phyloP scores from a whole-genome alignment of 2,888 invertebrate species.

The Laothoe populi region DNA sequence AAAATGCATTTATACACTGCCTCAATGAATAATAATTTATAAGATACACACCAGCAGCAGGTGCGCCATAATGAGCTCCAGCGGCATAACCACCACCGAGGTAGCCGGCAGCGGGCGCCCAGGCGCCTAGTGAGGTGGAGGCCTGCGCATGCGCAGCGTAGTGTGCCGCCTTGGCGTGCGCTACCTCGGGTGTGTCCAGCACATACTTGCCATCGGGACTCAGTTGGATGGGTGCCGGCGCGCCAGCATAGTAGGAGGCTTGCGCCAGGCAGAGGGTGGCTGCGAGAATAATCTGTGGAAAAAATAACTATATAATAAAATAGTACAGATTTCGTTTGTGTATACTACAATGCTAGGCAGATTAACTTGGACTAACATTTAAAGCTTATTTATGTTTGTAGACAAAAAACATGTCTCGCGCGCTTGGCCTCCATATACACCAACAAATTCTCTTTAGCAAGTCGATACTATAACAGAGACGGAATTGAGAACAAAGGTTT shows the following conservation, averaged over 20 bases:
- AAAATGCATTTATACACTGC: too few relatives aligned
- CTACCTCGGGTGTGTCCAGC: conserved; percentile 83
- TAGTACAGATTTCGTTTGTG: too few relatives aligned
- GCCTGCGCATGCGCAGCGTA: conserved; percentile 79
- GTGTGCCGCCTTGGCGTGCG: conserved; percentile 80
- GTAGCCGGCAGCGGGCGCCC: conserved; percentile 70
- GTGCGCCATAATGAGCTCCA: conserved; percentile 74
- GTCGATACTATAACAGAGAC: too few relatives aligned
- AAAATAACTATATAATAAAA: not conserved
- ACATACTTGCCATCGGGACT: conserved; percentile 82
- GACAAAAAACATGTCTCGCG: too few relatives aligned
- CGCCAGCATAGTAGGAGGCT: conserved; percentile 81
- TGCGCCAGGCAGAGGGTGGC: conserved; percentile 80
- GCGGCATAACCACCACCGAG: conserved; percentile 58
- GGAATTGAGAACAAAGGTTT: too few relatives aligned
- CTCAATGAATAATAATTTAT: too few relatives aligned
- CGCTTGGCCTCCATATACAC: too few relatives aligned
- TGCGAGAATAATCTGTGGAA: conserved; percentile 74
- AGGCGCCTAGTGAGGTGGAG: conserved; percentile 75
- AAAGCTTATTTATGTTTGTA: too few relatives aligned
- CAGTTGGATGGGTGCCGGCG: conserved; percentile 76
- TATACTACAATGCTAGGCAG: too few relatives aligned
- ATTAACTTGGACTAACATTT: too few relatives aligned
- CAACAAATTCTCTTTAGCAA: too few relatives aligned
- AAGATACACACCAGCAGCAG: conserved; percentile 69